Evolutionary conservation across 1,140 invertebrate genomes (phyloP).

Genomic region (Carposina sasakii): DNA sequence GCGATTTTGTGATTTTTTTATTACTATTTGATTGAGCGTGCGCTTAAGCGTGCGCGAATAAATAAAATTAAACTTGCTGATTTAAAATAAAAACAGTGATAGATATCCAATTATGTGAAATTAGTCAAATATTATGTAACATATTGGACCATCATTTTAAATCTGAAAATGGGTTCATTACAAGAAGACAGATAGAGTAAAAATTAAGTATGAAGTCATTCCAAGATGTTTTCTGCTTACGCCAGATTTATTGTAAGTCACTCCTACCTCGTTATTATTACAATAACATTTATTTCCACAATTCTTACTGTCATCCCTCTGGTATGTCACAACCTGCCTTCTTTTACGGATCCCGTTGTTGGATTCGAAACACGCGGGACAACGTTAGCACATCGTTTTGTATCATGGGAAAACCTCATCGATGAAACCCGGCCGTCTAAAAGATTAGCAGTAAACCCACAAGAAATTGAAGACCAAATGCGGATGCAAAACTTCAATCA

Average conservation of each 20-base stretch:
- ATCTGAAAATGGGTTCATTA: no score
- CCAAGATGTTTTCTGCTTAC: slow-evolving; percentile 73
- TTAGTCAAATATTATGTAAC: no score
- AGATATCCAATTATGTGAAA: no score
- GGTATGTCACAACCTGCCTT: slow-evolving; percentile 78
- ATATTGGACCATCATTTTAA: no score
- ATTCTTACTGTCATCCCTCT: slow-evolving; percentile 82
- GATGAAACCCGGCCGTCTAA: slow-evolving; percentile 81
- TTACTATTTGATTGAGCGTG: no score
- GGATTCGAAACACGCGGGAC: slow-evolving; percentile 95
- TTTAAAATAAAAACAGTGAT: no score
- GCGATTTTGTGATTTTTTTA: no score
- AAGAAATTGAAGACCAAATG: slow-evolving; percentile 73
- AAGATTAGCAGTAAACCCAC: slow-evolving; percentile 81
- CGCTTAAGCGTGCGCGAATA: no score
- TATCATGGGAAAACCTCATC: slow-evolving; percentile 88
- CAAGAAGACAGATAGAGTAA: slow-evolving; percentile 42
- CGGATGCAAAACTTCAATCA: slow-evolving; percentile 65
- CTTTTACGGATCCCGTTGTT: slow-evolving; percentile 85
- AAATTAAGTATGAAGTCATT: slow-evolving; percentile 46
- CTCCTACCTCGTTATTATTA: slow-evolving; percentile 80
- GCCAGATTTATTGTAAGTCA: slow-evolving; percentile 81
- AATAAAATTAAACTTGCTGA: no score
- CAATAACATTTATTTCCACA: slow-evolving; percentile 78
- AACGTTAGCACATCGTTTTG: slow-evolving; percentile 81